Evolutionary conservation across 2,113 vertebrate genomes (phyloP).

Genomic region (Cryptotis parvus): DNA sequence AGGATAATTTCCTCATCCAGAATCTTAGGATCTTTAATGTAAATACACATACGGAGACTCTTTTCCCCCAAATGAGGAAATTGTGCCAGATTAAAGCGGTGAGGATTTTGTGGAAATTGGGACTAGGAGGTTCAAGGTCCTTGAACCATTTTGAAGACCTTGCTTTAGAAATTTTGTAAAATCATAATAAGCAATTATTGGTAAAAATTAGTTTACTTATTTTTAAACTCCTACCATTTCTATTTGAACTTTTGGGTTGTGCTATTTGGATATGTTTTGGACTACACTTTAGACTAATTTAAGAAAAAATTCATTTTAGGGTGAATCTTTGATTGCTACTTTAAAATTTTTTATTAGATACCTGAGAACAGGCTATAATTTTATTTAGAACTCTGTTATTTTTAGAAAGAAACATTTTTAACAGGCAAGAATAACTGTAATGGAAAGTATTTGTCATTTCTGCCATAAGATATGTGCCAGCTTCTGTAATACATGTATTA

Average conservation of each 20-base stretch:
- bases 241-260: not conserved
- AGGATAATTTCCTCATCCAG: not conserved
- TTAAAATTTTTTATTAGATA: conserved; percentile 12
- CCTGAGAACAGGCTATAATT: conserved; percentile 13
- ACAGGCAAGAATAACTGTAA: conserved; percentile 24
- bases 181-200: not conserved
- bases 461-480: conserved; percentile 47
- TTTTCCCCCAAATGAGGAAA: not conserved
- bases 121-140: not conserved
- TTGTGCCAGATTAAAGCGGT: not conserved
- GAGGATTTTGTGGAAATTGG: not conserved
- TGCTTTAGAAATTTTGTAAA: not conserved
- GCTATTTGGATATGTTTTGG: not conserved
- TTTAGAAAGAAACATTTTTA: conserved; percentile 21
- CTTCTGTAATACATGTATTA: conserved; percentile 64
- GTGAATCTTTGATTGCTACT: not conserved
- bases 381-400: conserved; percentile 31
- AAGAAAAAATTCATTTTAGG: conserved; percentile 57
- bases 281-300: conserved; percentile 26
- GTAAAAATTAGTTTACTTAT: not conserved
- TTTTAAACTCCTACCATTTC: not conserved
- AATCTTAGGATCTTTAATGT: not conserved
- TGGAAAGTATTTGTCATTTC: conserved; percentile 2
- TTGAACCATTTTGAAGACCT: not conserved
- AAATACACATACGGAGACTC: not conserved